A percentile compares a stretch with the other conserved stretches of the same genome.
These are phyloP conservation scores for Panagrolaimus sp. DNA, from an alignment of 1,140 invertebrate species.

Conservation along the genomic window DNA sequence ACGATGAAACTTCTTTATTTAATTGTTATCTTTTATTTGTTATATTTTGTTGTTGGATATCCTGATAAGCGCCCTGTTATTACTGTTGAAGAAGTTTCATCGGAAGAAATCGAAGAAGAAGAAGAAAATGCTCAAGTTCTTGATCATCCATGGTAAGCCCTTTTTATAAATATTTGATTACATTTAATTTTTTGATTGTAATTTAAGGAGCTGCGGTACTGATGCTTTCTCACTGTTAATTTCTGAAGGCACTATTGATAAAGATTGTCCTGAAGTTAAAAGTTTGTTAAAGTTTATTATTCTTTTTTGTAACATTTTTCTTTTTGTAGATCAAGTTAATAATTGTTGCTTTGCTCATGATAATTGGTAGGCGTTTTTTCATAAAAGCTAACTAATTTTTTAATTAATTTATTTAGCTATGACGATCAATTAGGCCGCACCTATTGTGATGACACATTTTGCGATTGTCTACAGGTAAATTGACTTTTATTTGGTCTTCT, in stretches of 20 bases:
- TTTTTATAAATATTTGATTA: no score
- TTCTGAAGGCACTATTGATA: conserved; percentile 19
- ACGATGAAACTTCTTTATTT: no score
- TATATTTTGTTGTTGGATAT: no score
- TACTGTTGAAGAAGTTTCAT: no score
- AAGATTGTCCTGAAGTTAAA: conserved; percentile 18
- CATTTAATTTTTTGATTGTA: no score
- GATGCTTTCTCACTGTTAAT: conserved; percentile 13
- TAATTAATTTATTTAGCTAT: background rate
- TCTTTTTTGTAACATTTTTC: background rate
- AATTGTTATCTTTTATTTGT: no score
- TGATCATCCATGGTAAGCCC: conserved; percentile 15
- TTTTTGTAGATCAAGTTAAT: conserved; percentile 13
- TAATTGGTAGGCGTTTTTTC: background rate
- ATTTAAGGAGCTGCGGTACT: conserved; percentile 18
- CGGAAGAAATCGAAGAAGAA: no score
- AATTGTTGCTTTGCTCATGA: conserved; percentile 19
- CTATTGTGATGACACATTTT: conserved; percentile 22
- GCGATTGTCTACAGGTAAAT: conserved; percentile 19
- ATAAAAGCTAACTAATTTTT: no score
- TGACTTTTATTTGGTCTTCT: background rate
- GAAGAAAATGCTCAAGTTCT: background rate
- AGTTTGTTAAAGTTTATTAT: conserved; percentile 15
- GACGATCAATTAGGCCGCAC: conserved; percentile 15
- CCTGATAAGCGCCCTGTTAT: no score